These are phyloP conservation scores for Thermophis baileyi DNA, from an alignment of 2,113 vertebrate species.

Conservation along the genomic window DNA sequence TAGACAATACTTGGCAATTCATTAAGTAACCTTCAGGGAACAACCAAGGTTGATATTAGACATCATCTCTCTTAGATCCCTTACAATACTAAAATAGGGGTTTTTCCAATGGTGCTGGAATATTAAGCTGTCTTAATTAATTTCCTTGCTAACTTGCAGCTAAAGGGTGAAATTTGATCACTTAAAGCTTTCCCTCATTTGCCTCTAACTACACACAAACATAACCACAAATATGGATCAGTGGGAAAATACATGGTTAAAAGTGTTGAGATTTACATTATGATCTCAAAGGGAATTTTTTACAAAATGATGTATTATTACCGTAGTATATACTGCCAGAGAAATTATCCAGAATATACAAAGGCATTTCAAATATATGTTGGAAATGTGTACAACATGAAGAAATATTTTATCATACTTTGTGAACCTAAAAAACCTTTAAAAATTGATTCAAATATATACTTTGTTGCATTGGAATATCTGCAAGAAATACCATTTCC, in stretches of 20 bases:
- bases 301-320: not conserved
- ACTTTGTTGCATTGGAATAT: not conserved
- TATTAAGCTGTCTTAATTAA: not conserved
- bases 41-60: not conserved
- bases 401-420: not conserved
- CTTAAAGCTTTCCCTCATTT: not conserved
- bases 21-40: not conserved
- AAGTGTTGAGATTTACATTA: not conserved
- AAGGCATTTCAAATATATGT: not conserved
- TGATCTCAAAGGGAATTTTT: not conserved
- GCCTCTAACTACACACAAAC: not conserved
- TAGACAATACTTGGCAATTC: not conserved
- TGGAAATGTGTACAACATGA: not conserved
- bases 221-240: not conserved
- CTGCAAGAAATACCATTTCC: not conserved
- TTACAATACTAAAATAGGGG: not conserved
- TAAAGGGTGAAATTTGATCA: not conserved
- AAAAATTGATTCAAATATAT: not conserved
- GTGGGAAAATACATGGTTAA: not conserved
- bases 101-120: not conserved
- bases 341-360: not conserved
- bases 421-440: not conserved
- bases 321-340: not conserved
- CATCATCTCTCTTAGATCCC: not conserved
- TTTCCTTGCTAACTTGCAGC: not conserved